These are phyloP conservation scores for Spilogale gracilis DNA, from an alignment of 2,113 vertebrate species.

Conservation along the genomic window DNA sequence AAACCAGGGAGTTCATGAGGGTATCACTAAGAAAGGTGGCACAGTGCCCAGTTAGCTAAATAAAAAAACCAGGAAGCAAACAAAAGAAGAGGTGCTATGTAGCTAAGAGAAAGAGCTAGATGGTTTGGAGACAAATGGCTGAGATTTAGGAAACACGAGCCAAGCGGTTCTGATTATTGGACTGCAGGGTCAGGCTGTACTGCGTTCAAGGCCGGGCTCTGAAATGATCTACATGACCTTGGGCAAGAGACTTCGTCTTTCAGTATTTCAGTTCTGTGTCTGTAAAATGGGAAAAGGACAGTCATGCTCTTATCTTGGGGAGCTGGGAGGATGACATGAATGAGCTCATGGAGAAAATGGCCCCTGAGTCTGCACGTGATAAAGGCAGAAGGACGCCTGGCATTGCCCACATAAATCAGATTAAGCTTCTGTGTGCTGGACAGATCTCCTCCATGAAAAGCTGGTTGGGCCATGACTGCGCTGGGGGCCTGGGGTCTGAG, in stretches of 20 bases:
- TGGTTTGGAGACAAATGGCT: neutral
- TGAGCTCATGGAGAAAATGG: rapidly evolving
- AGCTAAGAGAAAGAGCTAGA: slow-evolving; percentile 2
- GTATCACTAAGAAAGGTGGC: neutral
- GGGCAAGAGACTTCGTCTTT: neutral
- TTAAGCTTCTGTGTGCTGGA: neutral
- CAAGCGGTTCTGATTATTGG: neutral
- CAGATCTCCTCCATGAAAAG: neutral
- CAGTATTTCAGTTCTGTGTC: neutral
- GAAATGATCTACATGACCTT: neutral
- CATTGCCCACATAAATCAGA: neutral
- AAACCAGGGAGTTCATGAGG: neutral
- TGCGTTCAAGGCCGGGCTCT: neutral
- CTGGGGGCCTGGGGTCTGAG: neutral
- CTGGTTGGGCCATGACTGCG: neutral
- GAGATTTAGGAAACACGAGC: neutral
- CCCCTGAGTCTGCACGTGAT: neutral
- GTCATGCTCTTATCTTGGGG: neutral
- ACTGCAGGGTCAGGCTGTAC: neutral
- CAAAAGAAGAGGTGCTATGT: neutral
- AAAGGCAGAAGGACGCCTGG: neutral
- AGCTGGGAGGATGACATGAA: neutral
- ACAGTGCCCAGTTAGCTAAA: neutral
- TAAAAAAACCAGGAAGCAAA: neutral
- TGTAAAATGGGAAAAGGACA: neutral